Evolutionary conservation across 2,113 vertebrate species (phyloP).

Genomic region (Anarhynchus alexandrinus): DNA sequence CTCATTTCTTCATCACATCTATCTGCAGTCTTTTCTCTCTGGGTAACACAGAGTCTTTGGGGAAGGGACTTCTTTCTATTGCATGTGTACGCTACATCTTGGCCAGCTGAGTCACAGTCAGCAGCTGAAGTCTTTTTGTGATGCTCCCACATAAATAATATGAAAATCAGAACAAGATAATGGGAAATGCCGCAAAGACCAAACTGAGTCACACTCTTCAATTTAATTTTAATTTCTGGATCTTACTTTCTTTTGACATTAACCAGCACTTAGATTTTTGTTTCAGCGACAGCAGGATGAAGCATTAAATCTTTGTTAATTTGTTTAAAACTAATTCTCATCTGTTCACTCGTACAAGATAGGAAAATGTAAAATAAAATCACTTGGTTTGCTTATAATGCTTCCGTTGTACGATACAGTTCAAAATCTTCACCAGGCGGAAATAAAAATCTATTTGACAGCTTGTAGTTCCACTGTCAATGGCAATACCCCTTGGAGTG

Average conservation of each 20-base stretch:
- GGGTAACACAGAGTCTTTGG: background rate
- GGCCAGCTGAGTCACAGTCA: background rate
- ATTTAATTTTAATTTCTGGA: background rate
- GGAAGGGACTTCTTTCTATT: background rate
- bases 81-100: rapidly evolving
- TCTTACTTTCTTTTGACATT: background rate
- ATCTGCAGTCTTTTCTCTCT: background rate
- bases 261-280: background rate
- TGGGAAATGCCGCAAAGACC: background rate
- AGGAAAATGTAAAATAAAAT: background rate
- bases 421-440: background rate
- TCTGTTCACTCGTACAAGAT: background rate
- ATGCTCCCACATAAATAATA: background rate
- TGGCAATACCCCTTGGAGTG: background rate
- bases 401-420: background rate
- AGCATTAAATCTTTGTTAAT: background rate
- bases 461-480: background rate
- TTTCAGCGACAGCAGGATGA: background rate
- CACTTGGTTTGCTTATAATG: background rate
- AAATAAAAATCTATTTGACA: background rate
- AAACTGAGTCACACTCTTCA: background rate
- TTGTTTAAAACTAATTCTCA: background rate
- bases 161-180: background rate
- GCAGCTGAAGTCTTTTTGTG: background rate
- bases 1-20: background rate